Evolutionary conservation across 2,888 invertebrate genomes (phyloP).

Genomic region (Liopterus haemorrhoidalis): DNA sequence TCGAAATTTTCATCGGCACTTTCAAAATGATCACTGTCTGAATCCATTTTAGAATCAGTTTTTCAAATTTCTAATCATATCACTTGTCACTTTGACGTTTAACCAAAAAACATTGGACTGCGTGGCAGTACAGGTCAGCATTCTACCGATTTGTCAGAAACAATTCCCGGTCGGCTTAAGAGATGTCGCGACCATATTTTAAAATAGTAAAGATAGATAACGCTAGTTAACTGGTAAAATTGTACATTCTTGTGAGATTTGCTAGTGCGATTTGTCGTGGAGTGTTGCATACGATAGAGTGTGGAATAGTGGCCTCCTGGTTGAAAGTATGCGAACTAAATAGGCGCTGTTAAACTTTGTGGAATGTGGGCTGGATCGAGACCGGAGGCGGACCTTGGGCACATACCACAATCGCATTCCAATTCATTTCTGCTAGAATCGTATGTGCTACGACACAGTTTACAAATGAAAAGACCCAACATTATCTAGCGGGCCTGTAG

Average conservation of each 20-base stretch:
- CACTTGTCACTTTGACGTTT: background rate
- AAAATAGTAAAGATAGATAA: constrained; percentile 8
- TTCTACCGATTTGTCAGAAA: too few relatives aligned
- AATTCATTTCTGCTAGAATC: constrained; percentile 32
- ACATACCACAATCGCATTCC: constrained; percentile 40
- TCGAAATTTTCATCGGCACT: constrained; percentile 69
- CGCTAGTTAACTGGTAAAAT: background rate
- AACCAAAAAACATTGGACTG: constrained; percentile 10
- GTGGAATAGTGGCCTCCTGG: constrained; percentile 11
- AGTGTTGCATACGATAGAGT: background rate
- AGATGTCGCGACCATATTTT: too few relatives aligned
- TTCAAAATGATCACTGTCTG: constrained; percentile 71
- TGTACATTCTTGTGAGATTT: background rate
- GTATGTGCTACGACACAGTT: constrained; percentile 31
- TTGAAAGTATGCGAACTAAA: constrained; percentile 39
- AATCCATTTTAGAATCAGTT: constrained; percentile 51
- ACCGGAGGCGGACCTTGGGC: constrained; percentile 38
- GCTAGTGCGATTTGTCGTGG: constrained; percentile 14
- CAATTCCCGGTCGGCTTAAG: too few relatives aligned
- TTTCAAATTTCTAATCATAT: background rate
- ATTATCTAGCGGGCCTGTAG: background rate
- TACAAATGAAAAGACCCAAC: constrained; percentile 10
- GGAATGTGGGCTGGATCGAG: constrained; percentile 39
- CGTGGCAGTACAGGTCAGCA: constrained; percentile 14
- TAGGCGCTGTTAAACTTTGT: constrained; percentile 40